Percentiles rank a stretch among this genome's conserved stretches.
These are phyloP conservation scores for Apaloderma vittatum DNA, from an alignment of 2,113 vertebrate species.

Conservation along the genomic window DNA sequence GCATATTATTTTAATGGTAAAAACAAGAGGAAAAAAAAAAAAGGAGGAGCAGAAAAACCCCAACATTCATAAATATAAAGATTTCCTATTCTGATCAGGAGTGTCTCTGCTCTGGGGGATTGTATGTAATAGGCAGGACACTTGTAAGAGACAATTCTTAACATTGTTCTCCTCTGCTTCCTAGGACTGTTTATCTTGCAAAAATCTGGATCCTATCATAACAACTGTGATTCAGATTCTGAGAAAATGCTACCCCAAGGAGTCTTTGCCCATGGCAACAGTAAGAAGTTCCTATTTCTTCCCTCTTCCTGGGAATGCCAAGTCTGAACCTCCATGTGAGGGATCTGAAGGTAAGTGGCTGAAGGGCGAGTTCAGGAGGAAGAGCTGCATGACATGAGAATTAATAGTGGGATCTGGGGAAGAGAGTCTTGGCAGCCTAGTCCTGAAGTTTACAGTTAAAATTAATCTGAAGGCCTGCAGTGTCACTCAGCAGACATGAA, in stretches of 20 bases:
- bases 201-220: constrained; percentile 77
- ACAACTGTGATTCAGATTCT: constrained; percentile 83
- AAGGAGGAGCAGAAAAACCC: too few species aligned
- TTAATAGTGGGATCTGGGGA: not conserved
- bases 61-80: not conserved
- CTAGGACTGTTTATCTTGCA: constrained; percentile 81
- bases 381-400: not conserved
- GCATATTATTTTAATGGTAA: not conserved
- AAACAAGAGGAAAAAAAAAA: not conserved
- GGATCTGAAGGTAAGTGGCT: constrained; percentile 63
- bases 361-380: not conserved
- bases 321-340: not conserved
- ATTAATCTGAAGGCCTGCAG: not conserved
- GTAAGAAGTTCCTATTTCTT: constrained; percentile 83
- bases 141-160: not conserved
- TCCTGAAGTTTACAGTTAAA: not conserved
- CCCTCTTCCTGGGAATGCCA: constrained; percentile 67
- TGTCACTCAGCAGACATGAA: not conserved
- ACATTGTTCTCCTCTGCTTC: not conserved
- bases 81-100: not conserved
- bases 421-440: not conserved
- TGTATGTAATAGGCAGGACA: not conserved
- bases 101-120: not conserved
- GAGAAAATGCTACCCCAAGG: constrained; percentile 87
- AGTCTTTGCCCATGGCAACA: constrained; percentile 79